Percentiles rank a stretch among this genome's conserved stretches.
Evolutionary conservation across 2,797 vertebrate genomes (phyloP).

Genomic region (Eulemur albifrons): DNA sequence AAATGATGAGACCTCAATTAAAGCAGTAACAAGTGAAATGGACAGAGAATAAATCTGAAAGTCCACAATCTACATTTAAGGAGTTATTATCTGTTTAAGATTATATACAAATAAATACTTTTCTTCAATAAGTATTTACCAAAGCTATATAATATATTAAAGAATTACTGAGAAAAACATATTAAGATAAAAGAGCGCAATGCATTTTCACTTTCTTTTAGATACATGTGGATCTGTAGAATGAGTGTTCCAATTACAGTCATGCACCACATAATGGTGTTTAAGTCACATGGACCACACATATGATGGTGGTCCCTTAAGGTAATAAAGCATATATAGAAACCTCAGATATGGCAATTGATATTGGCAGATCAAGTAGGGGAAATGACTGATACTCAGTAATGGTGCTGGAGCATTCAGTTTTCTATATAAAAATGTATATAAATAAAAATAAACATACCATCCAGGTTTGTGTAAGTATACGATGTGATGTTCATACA

Average conservation of each 20-base stretch:
- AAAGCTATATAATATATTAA: constrained; percentile 2
- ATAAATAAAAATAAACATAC: background rate
- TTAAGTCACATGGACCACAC: background rate
- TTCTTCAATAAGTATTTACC: constrained; percentile 36
- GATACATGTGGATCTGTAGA: background rate
- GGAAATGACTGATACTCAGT: background rate
- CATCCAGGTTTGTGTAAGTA: background rate
- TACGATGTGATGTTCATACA: background rate
- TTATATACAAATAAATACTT: background rate
- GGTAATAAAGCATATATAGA: background rate
- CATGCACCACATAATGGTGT: background rate
- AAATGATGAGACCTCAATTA: constrained; percentile 13
- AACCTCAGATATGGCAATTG: background rate
- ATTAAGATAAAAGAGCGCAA: background rate
- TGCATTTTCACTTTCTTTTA: background rate
- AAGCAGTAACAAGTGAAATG: constrained; percentile 23
- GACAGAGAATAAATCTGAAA: background rate
- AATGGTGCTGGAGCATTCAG: background rate
- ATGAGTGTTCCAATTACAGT: background rate
- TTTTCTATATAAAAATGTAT: background rate
- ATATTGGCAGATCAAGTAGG: background rate
- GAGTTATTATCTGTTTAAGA: background rate
- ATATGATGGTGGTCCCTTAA: background rate
- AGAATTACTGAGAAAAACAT: constrained; percentile 8
- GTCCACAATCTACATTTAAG: background rate